These are phyloP conservation scores for Pampusana beccarii DNA, from an alignment of 2,113 vertebrate species.

Conservation along the genomic window DNA sequence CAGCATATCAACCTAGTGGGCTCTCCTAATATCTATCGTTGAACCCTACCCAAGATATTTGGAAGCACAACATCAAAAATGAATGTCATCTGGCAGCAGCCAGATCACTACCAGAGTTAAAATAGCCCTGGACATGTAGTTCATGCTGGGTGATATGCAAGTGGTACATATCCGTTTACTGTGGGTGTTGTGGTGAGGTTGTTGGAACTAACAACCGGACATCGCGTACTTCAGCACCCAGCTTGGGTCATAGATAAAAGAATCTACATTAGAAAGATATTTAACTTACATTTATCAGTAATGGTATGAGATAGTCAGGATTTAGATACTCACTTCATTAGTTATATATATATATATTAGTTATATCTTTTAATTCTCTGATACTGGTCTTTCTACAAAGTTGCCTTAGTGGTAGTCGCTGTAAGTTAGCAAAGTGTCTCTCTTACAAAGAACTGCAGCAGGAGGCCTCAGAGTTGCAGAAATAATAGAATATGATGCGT, in stretches of 20 bases:
- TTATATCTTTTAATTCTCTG: not conserved
- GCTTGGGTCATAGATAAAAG: not conserved
- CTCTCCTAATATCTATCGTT: not conserved
- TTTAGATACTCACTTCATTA: not conserved
- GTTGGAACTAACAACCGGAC: not conserved
- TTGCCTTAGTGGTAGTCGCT: not conserved
- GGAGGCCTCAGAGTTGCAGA: not conserved
- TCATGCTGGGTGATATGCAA: not conserved
- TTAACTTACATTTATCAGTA: not conserved
- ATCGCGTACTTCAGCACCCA: not conserved
- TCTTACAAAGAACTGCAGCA: not conserved
- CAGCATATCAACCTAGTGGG: not conserved
- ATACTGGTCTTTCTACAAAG: not conserved
- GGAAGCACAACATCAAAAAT: slow-evolving; percentile 53
- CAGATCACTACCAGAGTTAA: slow-evolving; percentile 39
- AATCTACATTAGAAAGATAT: not conserved
- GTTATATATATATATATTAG: too few species aligned
- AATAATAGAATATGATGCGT: not conserved
- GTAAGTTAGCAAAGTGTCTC: not conserved
- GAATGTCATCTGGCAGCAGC: slow-evolving; percentile 57
- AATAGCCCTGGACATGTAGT: slow-evolving; percentile 55
- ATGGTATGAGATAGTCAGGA: not conserved
- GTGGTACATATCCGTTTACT: not conserved
- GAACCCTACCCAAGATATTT: slow-evolving; percentile 19
- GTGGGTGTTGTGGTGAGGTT: not conserved